Conservation (phyloP, 2,888 invertebrate genomes). For the Tryphoninae sp. region DNA sequence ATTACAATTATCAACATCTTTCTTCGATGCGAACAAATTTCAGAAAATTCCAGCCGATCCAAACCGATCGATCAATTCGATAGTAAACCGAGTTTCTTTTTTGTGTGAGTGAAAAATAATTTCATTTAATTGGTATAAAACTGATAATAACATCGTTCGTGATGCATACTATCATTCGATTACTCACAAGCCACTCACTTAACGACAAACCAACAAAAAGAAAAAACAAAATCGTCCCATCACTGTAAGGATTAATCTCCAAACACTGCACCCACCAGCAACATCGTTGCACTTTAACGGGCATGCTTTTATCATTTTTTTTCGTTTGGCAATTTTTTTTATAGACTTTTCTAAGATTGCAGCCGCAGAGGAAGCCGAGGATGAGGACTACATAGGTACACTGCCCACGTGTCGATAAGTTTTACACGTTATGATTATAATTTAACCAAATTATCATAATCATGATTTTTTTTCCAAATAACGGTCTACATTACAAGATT, state of each 20-base stretch:
- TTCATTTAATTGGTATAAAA: conserved; percentile 23
- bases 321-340: conserved; percentile 76
- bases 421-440: conserved; percentile 9
- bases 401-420: conserved; percentile 45
- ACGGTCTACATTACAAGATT: background rate
- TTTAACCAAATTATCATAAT: conserved; percentile 1
- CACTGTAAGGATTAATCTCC: background rate
- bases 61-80: no score
- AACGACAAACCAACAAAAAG: conserved; percentile 16
- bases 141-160: background rate
- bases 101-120: conserved; percentile 4
- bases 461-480: background rate
- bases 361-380: conserved; percentile 76
- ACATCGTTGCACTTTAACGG: conserved; percentile 57
- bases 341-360: conserved; percentile 80
- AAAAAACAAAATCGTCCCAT: background rate
- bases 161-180: conserved; percentile 40
- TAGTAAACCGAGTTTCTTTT: background rate
- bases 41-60: no score
- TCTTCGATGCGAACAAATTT: background rate
- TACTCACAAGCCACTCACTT: conserved; percentile 40
- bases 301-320: conserved; percentile 78
- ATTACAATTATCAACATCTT: background rate
- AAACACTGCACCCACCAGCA: background rate
- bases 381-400: conserved; percentile 77